Evolutionary conservation across 2,113 vertebrate genomes (phyloP).

Genomic region (Actenoides lindsayi): DNA sequence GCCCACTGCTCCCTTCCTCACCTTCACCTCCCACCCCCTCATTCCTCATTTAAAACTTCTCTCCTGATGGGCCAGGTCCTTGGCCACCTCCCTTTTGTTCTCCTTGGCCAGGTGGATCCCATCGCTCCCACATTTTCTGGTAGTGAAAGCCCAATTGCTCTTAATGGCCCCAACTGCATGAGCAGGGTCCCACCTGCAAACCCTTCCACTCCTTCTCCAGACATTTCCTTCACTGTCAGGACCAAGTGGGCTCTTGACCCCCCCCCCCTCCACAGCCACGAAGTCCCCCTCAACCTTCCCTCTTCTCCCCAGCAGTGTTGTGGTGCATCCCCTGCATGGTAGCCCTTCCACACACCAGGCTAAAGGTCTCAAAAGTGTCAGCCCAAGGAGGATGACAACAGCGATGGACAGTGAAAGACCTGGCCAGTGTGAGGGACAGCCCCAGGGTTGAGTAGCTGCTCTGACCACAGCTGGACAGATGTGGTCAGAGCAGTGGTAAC

Average conservation of each 20-base stretch:
- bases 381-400: rapidly evolving
- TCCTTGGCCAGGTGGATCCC: background rate
- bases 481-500: too few relatives aligned
- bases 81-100: rapidly evolving
- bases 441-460: background rate
- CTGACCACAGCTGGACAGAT: background rate
- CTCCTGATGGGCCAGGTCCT: rapidly evolving
- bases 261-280: background rate
- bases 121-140: background rate
- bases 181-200: background rate
- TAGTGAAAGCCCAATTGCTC: rapidly evolving
- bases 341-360: background rate
- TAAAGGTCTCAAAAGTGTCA: background rate
- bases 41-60: background rate
- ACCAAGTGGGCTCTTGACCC: background rate
- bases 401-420: rapidly evolving
- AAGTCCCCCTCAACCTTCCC: rapidly evolving
- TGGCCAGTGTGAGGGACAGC: background rate
- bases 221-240: too few relatives aligned
- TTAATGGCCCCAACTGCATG: background rate
- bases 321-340: background rate
- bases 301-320: background rate
- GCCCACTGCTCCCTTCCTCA: rapidly evolving
- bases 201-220: background rate
- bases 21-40: too few relatives aligned